Percentiles rank a stretch among this genome's conserved stretches.
These are phyloP conservation scores for Brachionus sp. DNA, from an alignment of 1,140 invertebrate species.

Conservation along the genomic window DNA sequence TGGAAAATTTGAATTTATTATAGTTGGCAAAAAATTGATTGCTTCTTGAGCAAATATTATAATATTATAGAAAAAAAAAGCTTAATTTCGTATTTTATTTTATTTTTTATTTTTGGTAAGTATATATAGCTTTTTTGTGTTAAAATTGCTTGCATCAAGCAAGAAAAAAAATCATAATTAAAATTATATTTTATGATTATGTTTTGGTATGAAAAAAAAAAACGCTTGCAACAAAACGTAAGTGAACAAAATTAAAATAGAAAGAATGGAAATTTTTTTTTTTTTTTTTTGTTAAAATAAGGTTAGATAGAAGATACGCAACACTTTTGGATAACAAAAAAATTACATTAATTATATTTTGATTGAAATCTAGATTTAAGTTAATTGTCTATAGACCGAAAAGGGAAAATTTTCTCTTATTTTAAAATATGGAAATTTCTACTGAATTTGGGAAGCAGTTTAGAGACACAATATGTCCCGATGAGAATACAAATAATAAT, in stretches of 20 bases:
- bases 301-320: neutral
- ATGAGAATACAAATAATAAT: neutral
- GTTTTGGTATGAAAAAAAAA: neutral
- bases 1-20: neutral
- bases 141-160: neutral
- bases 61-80: neutral
- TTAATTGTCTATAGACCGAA: neutral
- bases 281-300: neutral
- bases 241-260: neutral
- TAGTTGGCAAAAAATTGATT: neutral
- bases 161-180: neutral
- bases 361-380: slow-evolving; percentile 9
- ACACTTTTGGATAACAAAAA: neutral
- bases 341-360: neutral
- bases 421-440: neutral
- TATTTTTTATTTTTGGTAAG: neutral
- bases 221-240: neutral
- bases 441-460: neutral
- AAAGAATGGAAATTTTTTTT: neutral
- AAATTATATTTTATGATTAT: slow-evolving; percentile 13
- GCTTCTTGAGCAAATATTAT: slow-evolving; percentile 2
- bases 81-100: neutral
- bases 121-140: neutral
- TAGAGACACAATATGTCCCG: neutral
- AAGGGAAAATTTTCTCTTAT: neutral